Conservation (phyloP, 64 coral and sea anemone genomes). For the Trachythela sp. region DNA sequence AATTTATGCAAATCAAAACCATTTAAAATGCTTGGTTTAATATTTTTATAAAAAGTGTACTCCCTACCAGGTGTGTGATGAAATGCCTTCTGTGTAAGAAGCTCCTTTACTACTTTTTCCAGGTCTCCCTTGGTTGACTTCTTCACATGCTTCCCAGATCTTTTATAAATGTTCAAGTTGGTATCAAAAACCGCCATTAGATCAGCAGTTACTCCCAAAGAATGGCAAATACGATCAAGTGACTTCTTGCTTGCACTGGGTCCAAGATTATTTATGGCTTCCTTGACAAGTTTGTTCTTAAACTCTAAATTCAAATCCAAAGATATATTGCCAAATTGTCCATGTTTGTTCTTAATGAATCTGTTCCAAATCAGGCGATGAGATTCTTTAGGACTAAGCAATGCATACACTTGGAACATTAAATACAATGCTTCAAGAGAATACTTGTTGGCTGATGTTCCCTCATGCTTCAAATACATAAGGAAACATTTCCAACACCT, state of each 20-base stretch:
- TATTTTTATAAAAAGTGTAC: neutral
- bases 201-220: neutral
- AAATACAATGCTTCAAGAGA: constrained; percentile 18
- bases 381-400: neutral
- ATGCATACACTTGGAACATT: constrained; percentile 7
- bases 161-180: neutral
- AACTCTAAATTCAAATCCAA: neutral
- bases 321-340: neutral
- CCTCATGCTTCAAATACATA: neutral
- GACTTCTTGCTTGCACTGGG: neutral
- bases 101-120: neutral
- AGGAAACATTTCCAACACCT: constrained; percentile 11
- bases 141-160: neutral
- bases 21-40: constrained; percentile 12
- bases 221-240: neutral
- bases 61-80: neutral
- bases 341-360: constrained; percentile 5
- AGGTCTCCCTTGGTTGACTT: constrained; percentile 5
- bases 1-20: constrained; percentile 17
- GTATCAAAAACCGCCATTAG: neutral
- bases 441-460: constrained; percentile 14
- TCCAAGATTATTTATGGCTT: neutral
- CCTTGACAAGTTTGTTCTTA: constrained; percentile 2
- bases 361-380: constrained; percentile 14
- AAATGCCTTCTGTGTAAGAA: neutral